A percentile compares a stretch with the other conserved stretches of the same genome.
Evolutionary conservation across 2,113 vertebrate genomes (phyloP).

Genomic region (Rostratula benghalensis): DNA sequence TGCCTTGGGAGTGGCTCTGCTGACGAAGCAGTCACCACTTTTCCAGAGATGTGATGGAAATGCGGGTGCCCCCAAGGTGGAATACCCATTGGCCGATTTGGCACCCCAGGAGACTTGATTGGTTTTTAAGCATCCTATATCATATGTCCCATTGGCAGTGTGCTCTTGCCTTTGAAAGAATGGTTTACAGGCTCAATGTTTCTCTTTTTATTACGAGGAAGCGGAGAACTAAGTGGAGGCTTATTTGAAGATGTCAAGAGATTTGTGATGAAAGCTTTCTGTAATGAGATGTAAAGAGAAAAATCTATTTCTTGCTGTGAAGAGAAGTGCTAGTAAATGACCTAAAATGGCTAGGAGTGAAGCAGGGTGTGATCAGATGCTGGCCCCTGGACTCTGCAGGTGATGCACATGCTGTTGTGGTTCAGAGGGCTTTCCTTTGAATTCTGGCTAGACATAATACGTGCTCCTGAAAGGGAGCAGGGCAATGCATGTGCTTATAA

Average conservation of each 20-base stretch:
- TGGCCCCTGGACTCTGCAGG: background rate
- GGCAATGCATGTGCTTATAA: rapidly evolving
- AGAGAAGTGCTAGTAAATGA: conserved; percentile 34
- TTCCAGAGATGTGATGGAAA: background rate
- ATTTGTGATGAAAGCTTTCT: conserved; percentile 58
- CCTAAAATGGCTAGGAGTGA: background rate
- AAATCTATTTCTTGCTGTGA: conserved; percentile 14
- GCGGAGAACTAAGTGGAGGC: background rate
- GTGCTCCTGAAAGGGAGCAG: background rate
- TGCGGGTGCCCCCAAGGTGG: background rate
- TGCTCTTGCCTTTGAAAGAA: background rate
- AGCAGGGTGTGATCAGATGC: background rate
- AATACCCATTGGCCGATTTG: background rate
- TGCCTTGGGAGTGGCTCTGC: background rate
- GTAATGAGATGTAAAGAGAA: conserved; percentile 64
- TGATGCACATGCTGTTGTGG: background rate
- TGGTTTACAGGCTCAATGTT: conserved; percentile 6
- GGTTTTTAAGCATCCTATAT: background rate
- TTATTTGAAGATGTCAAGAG: conserved; percentile 61
- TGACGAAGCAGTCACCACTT: background rate
- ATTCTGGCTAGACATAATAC: background rate
- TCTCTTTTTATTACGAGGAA: conserved; percentile 34
- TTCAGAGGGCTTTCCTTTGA: background rate
- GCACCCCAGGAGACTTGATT: background rate
- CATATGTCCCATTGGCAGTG: background rate